Conservation (phyloP, 1,140 invertebrate species). For the Cydia pomonella region DNA sequence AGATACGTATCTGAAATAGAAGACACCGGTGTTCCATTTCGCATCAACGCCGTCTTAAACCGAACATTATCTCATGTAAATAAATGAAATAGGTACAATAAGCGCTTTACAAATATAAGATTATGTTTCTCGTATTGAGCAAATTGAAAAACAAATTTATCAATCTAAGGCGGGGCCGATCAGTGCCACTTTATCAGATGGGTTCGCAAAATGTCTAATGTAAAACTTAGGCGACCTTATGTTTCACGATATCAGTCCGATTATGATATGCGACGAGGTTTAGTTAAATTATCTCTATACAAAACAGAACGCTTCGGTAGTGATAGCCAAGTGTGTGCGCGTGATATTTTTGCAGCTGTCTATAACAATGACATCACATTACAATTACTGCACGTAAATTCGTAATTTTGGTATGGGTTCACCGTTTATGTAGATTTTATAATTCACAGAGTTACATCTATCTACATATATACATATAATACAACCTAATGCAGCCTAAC, state of each 20-base stretch:
- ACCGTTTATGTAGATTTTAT: too few species aligned
- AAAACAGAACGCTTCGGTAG: not conserved
- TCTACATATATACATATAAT: too few species aligned
- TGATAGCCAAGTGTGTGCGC: not conserved
- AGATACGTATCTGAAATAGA: conserved; percentile 22
- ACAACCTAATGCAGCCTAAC: too few species aligned
- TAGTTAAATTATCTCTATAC: not conserved
- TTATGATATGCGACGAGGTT: conserved; percentile 5
- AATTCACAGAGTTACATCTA: too few species aligned
- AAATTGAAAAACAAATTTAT: conserved; percentile 30
- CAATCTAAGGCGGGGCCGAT: conserved; percentile 3
- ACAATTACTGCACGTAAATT: too few species aligned
- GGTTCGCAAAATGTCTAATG: conserved; percentile 3
- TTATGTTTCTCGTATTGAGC: not conserved
- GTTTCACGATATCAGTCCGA: conserved; percentile 12
- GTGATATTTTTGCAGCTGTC: too few species aligned
- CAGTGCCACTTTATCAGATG: conserved; percentile 21
- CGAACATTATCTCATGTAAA: conserved; percentile 18
- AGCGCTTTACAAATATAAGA: conserved; percentile 9
- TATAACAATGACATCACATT: too few species aligned
- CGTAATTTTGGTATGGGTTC: too few species aligned
- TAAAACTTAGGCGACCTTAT: conserved; percentile 27
- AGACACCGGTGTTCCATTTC: conserved; percentile 19
- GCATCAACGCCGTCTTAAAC: conserved; percentile 4
- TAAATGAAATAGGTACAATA: conserved; percentile 15